Percentiles rank a stretch among this genome's conserved stretches.
Conservation (phyloP, 92 coral and sea anemone species). For the Porites rus region DNA sequence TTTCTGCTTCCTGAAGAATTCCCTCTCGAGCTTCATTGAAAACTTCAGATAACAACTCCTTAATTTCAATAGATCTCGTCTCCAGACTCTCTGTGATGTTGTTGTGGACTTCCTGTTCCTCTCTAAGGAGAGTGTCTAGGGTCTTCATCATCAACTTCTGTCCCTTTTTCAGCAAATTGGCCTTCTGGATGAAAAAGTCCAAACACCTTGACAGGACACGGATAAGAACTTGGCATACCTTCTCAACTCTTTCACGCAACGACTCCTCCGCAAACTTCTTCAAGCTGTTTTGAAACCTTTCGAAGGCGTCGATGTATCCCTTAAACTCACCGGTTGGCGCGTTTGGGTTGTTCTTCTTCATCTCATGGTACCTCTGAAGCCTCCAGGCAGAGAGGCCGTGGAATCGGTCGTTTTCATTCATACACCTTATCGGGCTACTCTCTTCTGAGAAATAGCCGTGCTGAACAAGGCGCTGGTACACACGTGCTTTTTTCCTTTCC, state of each 20-base stretch:
- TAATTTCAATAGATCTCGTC: conserved; percentile 40
- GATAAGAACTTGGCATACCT: conserved; percentile 47
- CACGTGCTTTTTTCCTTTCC: conserved; percentile 65
- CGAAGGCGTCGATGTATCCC: conserved; percentile 63
- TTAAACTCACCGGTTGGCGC: conserved; percentile 43
- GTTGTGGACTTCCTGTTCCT: conserved; percentile 54
- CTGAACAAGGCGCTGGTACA: conserved; percentile 67
- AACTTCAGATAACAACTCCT: conserved; percentile 36
- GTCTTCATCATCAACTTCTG: conserved; percentile 44
- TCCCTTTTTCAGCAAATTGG: conserved; percentile 57
- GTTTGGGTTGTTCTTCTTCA: conserved; percentile 39
- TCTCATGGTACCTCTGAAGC: conserved; percentile 40
- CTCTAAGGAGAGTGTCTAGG: conserved; percentile 28
- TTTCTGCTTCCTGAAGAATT: conserved; percentile 51
- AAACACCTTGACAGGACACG: conserved; percentile 72
- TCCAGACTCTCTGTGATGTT: conserved; percentile 52
- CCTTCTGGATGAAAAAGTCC: conserved; percentile 71
- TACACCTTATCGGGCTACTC: background rate
- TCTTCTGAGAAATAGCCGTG: conserved; percentile 54
- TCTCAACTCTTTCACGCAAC: conserved; percentile 58
- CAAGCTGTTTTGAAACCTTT: conserved; percentile 65
- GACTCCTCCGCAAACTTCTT: conserved; percentile 60
- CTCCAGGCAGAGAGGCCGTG: conserved; percentile 81
- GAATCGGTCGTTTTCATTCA: conserved; percentile 58
- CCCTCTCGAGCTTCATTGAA: conserved; percentile 8